These are phyloP conservation scores for Drosophila helvetica DNA, from an alignment of 2,888 invertebrate genomes.

Conservation along the genomic window DNA sequence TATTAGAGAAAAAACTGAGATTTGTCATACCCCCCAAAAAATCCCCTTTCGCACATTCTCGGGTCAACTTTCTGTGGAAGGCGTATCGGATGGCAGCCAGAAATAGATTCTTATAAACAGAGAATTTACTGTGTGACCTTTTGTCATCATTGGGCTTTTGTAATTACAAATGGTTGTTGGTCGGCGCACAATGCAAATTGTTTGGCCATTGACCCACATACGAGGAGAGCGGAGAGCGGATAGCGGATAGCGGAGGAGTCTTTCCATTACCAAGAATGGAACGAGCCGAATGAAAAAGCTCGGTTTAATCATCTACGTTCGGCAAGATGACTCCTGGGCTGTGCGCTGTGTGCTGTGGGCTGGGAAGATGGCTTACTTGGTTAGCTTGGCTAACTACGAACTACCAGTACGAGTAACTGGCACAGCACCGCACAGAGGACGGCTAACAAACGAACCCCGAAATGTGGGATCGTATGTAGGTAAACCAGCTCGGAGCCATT, in stretches of 20 bases:
- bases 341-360: too few species aligned
- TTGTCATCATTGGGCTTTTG: constrained; percentile 25
- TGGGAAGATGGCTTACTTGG: constrained; percentile 4
- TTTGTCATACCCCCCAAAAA: constrained; percentile 9
- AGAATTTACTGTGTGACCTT: constrained; percentile 15
- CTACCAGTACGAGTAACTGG: constrained; percentile 51
- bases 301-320: constrained; percentile 34
- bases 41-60: background rate
- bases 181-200: constrained; percentile 40
- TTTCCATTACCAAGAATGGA: constrained; percentile 30
- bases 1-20: constrained; percentile 7
- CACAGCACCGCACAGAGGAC: constrained; percentile 46
- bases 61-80: constrained; percentile 11
- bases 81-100: background rate
- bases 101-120: constrained; percentile 4
- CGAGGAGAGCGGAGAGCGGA: background rate
- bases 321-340: constrained; percentile 9
- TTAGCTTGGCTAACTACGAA: constrained; percentile 17
- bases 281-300: constrained; percentile 20
- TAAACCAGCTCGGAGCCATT: constrained; percentile 67
- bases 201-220: constrained; percentile 30
- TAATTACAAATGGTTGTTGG: constrained; percentile 37
- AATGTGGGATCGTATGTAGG: constrained; percentile 51
- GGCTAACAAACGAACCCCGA: constrained; percentile 27
- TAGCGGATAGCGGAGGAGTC: background rate